Evolutionary conservation across 2,888 invertebrate species (phyloP), one percentile per base, ranked within the genome.

Genomic region (Hedya salicella): DNA sequence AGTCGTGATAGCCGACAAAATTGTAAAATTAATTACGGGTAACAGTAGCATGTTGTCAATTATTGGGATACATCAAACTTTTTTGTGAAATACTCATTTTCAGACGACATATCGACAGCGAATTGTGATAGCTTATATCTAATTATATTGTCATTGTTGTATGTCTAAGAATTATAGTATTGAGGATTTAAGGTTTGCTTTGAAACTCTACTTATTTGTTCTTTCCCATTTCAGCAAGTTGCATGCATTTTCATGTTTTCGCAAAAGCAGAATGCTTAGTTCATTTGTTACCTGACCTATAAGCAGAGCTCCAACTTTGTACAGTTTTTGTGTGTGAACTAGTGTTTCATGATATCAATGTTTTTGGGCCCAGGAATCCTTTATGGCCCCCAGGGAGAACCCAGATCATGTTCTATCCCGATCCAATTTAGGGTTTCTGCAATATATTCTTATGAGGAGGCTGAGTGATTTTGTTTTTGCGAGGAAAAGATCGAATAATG

Each of bases 401-500:
- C 52, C 44, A 52, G 46, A 65, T 52, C 52, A 53, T 59, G 65
- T 52, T 44, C 50, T 42, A 21, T 13, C 17, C 39, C 39, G 46
- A n/a, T 52, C 52, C 59, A 64, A 59, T 65, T 65, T 52, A 46
- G 21, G 59, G 52, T 52, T 50, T 30, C 39, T 39, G 64, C 52
- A 39, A 65, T 65, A 65, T 59, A 52, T 65, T 59, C 59, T 59
- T 65, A 53, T 53, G 52, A 59, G 36, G 8, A 11, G 30, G 30
- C 40, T 40, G 52, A 53, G 52, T 44, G 52, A 53, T 59, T 64
- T 64, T 25, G 44, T 52, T 54, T 62, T 62, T 50, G 49, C 64
- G 32, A 21, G 46, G 39, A 17, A 30, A 39, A 53, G 42, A 52
- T 19, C 42, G 17, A 44, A 46, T 32, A 44, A 46, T 62, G 39